Conservation (phyloP, 1,140 invertebrate genomes). For the Hyphantria cunea region DNA sequence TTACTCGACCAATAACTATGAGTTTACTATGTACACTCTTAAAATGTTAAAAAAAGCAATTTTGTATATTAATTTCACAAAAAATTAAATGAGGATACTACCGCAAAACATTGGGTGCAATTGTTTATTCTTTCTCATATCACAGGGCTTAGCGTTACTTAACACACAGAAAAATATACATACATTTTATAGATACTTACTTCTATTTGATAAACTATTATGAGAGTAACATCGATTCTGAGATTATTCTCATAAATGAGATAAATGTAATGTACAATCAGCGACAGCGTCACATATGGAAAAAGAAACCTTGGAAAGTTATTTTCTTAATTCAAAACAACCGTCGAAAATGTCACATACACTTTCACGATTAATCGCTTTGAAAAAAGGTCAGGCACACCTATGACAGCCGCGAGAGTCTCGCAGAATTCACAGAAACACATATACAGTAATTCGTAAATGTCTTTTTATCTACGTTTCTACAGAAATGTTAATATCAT, state of each 20-base stretch:
- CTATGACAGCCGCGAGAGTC: no score
- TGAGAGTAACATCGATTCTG: conserved; percentile 31
- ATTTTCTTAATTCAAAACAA: no score
- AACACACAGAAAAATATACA: conserved; percentile 46
- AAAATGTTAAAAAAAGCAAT: conserved; percentile 16
- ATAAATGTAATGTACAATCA: conserved; percentile 20
- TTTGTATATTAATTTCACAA: background rate
- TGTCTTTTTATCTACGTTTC: conserved; percentile 27
- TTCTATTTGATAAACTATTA: conserved; percentile 24
- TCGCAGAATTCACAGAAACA: no score
- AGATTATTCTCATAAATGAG: conserved; percentile 22
- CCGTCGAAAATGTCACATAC: no score
- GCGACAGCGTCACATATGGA: background rate
- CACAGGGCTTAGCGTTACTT: conserved; percentile 48
- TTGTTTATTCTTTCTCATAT: conserved; percentile 36
- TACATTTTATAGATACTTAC: conserved; percentile 29
- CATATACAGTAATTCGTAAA: conserved; percentile 21
- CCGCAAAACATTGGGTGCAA: conserved; percentile 47
- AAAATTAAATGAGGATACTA: conserved; percentile 22
- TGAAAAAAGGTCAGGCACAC: no score
- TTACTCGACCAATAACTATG: conserved; percentile 20
- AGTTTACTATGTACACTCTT: conserved; percentile 22
- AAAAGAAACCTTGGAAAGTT: no score
- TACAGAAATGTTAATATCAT: conserved; percentile 15
- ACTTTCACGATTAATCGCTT: no score